These are phyloP conservation scores for Cervus canadensis DNA, from an alignment of 2,113 vertebrate genomes.

Conservation along the genomic window DNA sequence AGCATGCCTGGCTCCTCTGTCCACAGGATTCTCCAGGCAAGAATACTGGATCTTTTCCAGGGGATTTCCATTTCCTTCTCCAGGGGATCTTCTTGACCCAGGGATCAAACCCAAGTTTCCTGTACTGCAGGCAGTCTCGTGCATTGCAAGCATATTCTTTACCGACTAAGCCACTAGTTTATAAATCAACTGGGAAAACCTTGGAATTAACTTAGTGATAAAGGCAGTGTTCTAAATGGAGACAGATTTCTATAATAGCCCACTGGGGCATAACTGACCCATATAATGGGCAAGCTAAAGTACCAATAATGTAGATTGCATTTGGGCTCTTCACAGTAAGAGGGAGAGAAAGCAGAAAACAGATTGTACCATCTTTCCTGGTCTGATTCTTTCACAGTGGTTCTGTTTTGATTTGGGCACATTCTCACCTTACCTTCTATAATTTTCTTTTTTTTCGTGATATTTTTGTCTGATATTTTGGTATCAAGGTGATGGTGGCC, in stretches of 20 bases:
- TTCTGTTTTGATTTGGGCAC: neutral
- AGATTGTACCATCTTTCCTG: neutral
- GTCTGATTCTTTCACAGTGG: neutral
- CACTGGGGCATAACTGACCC: neutral
- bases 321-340: neutral
- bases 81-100: neutral
- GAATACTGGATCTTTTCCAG: neutral
- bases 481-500: neutral
- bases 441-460: neutral
- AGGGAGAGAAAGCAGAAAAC: neutral
- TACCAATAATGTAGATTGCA: neutral
- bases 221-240: neutral
- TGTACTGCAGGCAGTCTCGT: neutral
- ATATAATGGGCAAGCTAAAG: neutral
- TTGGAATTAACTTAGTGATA: neutral
- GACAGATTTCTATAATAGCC: neutral
- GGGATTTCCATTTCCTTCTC: neutral
- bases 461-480: neutral
- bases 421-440: neutral
- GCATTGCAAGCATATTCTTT: neutral
- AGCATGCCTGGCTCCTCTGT: neutral
- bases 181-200: neutral
- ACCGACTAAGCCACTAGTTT: neutral
- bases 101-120: neutral
- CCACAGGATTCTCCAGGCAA: neutral